A percentile compares a stretch with the other conserved stretches of the same genome.
phyloP scores from a whole-genome alignment of 1,140 invertebrate species.

The Lasioglossum baleicum region DNA sequence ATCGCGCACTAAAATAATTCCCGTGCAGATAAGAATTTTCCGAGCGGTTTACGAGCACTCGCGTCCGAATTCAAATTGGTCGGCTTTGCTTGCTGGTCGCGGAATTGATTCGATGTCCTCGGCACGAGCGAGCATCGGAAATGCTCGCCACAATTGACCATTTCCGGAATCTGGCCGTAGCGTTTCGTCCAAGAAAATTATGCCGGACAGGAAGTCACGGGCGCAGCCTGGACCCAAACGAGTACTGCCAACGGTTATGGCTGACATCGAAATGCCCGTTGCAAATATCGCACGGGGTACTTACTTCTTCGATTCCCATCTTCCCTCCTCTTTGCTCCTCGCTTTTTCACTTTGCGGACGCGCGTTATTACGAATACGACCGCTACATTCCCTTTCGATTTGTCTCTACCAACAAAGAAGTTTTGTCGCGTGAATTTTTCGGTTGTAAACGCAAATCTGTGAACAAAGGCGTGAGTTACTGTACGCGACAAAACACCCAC shows the following conservation, averaged over 20 bases:
- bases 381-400: no score
- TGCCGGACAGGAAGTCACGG: slow-evolving; percentile 47
- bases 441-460: no score
- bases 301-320: slow-evolving; percentile 33
- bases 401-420: no score
- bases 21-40: neutral
- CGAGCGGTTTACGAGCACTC: neutral
- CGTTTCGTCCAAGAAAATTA: slow-evolving; percentile 53
- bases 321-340: neutral
- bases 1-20: slow-evolving; percentile 1
- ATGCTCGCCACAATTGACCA: slow-evolving; percentile 27
- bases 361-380: slow-evolving; percentile 13
- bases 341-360: slow-evolving; percentile 1
- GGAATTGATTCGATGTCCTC: slow-evolving; percentile 42
- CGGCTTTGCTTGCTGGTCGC: neutral
- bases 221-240: slow-evolving; percentile 38
- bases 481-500: no score
- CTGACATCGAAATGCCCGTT: slow-evolving; percentile 56
- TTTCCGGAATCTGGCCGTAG: slow-evolving; percentile 45
- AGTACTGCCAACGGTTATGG: slow-evolving; percentile 55
- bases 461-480: no score
- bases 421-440: no score
- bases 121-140: slow-evolving; percentile 27
- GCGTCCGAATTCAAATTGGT: slow-evolving; percentile 35
- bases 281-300: slow-evolving; percentile 36